Percentiles rank a stretch among this genome's conserved stretches.
phyloP scores from a whole-genome alignment of 2,888 invertebrate genomes.

The Sacculina carcini region DNA sequence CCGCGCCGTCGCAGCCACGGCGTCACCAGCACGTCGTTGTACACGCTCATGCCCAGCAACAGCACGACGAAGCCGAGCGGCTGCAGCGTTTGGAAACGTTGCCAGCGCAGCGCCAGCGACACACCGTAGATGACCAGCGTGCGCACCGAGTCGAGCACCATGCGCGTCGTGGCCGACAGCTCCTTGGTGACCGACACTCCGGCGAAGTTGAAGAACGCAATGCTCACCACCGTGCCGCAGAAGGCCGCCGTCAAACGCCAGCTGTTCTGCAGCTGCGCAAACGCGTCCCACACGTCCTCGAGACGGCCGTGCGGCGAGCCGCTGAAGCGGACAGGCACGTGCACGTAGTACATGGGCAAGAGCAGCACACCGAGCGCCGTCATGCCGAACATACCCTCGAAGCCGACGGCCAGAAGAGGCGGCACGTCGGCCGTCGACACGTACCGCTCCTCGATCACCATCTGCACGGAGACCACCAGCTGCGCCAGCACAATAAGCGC shows the following conservation, averaged over 20 bases:
- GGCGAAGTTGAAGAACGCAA: slow-evolving; percentile 77
- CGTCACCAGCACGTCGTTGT: slow-evolving; percentile 30
- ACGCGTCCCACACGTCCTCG: slow-evolving; percentile 62
- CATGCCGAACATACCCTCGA: slow-evolving; percentile 66
- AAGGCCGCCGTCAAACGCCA: slow-evolving; percentile 34
- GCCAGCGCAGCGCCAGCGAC: slow-evolving; percentile 45
- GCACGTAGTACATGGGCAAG: slow-evolving; percentile 53
- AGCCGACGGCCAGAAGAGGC: slow-evolving; percentile 69
- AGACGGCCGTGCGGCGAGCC: slow-evolving; percentile 43
- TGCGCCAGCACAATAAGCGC: slow-evolving; percentile 29
- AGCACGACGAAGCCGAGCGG: slow-evolving; percentile 49
- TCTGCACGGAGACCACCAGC: slow-evolving; percentile 61
- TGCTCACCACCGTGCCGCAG: slow-evolving; percentile 46
- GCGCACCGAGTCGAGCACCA: slow-evolving; percentile 66
- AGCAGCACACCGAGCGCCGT: slow-evolving; percentile 32
- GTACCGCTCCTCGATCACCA: slow-evolving; percentile 84
- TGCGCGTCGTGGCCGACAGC: slow-evolving; percentile 66
- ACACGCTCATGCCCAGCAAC: slow-evolving; percentile 52
- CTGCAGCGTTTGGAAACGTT: slow-evolving; percentile 44
- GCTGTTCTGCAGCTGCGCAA: slow-evolving; percentile 47
- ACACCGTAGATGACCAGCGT: slow-evolving; percentile 73
- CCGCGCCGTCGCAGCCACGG: slow-evolving; percentile 13
- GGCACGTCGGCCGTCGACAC: slow-evolving; percentile 58
- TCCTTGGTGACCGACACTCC: slow-evolving; percentile 80
- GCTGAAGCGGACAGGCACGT: slow-evolving; percentile 45